Base-by-base conservation (phyloP, 2,888 invertebrate genomes). In the Synergus itoensis region DNA sequence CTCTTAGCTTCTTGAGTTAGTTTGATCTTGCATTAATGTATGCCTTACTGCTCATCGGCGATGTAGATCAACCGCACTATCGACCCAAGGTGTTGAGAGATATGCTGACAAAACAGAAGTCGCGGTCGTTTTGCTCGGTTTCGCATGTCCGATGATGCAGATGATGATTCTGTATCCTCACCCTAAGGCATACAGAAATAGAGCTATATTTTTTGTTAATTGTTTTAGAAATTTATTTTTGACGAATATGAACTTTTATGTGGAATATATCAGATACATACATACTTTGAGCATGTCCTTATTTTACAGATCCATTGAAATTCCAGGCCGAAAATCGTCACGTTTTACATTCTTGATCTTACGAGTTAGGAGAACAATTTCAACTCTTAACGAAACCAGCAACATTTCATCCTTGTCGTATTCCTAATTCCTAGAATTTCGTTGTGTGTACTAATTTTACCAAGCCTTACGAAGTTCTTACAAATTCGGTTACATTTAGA, bases 11-110 rank as follows among this genome's bases (percentile, higher is more conserved):
- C 77, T 75, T 79, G 76, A 79, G 77, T 57, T 48, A 48, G 73
- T 73, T 43, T 53, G 73, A 53, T 82, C 79, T 77, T 79, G 67
- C 78, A 82, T 79, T 80, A 79, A 82, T 82, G 82, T 79, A 82
- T 80, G 79, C 78, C 79, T 77, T 73, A 62, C 77, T 62, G 79
- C 77, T 78, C 77, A 43, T 78, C 57, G 78, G 57, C 65, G 78
- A 79, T 78, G 78, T 79, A 79, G 77, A 81, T 81, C 78, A 81
- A 45, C 77, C 65, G 43, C 77, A 79, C 64, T 53, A 63, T 43
- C 43, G 14, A 67, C 45, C 11, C 21, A 1, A 45, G 12, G 16
- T 28, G 18, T 18, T 73, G 36, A 18, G 53, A 36, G n/a, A 53
- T 12, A 28, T 53, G 53, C n/a, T n/a, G 53, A 73, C 53, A 64